phyloP scores from a whole-genome alignment of 23 tunicate genomes.

The Phallusia fumigata region DNA sequence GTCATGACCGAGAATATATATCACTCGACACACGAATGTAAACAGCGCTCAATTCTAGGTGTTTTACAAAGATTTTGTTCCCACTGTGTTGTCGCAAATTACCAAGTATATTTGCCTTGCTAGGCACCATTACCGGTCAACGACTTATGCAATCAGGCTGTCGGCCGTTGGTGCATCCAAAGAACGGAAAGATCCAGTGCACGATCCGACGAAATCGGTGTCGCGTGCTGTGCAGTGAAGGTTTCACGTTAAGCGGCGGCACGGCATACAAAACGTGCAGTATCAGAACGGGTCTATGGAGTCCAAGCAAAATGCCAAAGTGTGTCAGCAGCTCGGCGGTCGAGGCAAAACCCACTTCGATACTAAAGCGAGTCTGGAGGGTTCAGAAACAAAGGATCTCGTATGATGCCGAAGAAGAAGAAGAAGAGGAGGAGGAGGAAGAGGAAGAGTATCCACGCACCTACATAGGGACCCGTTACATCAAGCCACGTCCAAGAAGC shows the following conservation, averaged over 20 bases:
- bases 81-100: too few relatives aligned
- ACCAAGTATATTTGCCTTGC: too few relatives aligned
- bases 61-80: too few relatives aligned
- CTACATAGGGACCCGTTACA: background rate
- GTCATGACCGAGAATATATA: too few relatives aligned
- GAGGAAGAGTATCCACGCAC: conserved; percentile 16
- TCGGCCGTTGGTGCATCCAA: conserved; percentile 18
- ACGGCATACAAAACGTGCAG: conserved; percentile 20
- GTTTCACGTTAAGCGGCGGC: conserved; percentile 14
- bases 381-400: background rate
- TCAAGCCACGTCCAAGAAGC: background rate
- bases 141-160: conserved; percentile 25
- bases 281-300: conserved; percentile 20
- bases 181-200: conserved; percentile 32
- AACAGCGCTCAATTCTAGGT: too few relatives aligned
- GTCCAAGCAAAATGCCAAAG: conserved; percentile 1
- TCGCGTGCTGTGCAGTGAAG: conserved; percentile 24
- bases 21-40: too few relatives aligned
- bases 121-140: conserved; percentile 28
- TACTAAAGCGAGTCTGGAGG: background rate
- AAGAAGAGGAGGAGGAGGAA: conserved; percentile 37
- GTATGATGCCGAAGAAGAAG: conserved; percentile 11
- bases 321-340: background rate
- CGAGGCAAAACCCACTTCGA: background rate
- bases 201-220: conserved; percentile 18